Base-by-base conservation (phyloP, 2,888 invertebrate genomes). In the Prionchulus punctatus region DNA sequence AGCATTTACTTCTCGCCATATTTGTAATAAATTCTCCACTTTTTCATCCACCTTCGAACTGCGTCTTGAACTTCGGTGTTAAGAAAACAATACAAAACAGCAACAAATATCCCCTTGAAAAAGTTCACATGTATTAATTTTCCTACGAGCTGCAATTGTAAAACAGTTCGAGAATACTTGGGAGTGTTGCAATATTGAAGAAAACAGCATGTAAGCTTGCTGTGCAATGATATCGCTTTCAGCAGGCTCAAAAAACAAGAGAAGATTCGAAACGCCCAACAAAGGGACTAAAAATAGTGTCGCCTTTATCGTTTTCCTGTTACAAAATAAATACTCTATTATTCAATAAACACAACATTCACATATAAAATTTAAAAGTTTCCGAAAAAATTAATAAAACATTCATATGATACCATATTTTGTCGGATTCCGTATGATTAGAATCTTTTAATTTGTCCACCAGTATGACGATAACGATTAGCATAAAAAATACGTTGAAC, bases 51-150 rank as follows among this genome's bases (percentile, higher is more conserved):
- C 31, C 28, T 26, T 43, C 26, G 62, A 61, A 18, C 69, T 69
- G 28, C 70, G 67, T 25, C 67, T 68, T 62, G 74, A 63, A 66
- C 71, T 53, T 68, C 68, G 54, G 62, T 62, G 58, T 67, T 67
- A 53, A 64, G 57, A 58, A 67, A 67, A 54, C 67, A 68, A 56
- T 66, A 67, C 7, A 69, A 60, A 18, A 69, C 65, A 12, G 69
- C 69, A 54, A 69, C 66, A 62, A 69, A 69, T 43, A 69, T 69
- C 43, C 69, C 69, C 67, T 68, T 57, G 52, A 64, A 60, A 30
- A 36, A n/a, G n/a, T n/a, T n/a, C n/a, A n/a, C n/a, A n/a, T n/a
- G n/a, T n/a, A n/a, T n/a, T n/a, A n/a, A n/a, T n/a, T n/a, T n/a
- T n/a, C n/a, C n/a, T n/a, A n/a, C n/a, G n/a, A n/a, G n/a, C n/a